Evolutionary conservation across 2,888 invertebrate species (phyloP).

Genomic region (Ectemnius lituratus): DNA sequence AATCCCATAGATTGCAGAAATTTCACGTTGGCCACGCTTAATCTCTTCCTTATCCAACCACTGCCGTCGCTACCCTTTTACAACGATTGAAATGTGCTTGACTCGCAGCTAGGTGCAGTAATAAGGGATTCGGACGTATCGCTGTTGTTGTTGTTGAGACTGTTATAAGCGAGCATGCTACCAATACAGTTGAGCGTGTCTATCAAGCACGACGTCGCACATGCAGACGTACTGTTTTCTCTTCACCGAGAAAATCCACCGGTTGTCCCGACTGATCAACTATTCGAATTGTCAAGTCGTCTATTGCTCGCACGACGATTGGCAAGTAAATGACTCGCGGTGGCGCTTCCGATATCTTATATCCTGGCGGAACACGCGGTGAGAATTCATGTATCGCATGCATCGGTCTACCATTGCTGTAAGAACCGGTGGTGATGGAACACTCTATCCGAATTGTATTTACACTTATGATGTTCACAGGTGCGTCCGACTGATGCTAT

Average conservation of each 20-base stretch:
- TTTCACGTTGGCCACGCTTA: no score
- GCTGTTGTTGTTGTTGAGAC: no score
- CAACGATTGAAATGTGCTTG: no score
- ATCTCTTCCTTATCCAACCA: no score
- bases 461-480: background rate
- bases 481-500: background rate
- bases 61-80: no score
- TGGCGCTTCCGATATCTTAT: slow-evolving; percentile 1
- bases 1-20: no score
- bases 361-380: background rate
- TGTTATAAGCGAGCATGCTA: no score
- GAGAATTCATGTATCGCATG: slow-evolving; percentile 10
- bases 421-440: background rate
- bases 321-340: slow-evolving; percentile 1
- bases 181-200: no score
- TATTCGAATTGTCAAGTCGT: background rate
- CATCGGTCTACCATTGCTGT: background rate
- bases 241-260: background rate
- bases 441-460: slow-evolving; percentile 10
- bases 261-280: background rate
- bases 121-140: no score
- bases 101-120: no score
- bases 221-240: background rate
- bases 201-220: background rate
- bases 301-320: background rate